These are phyloP conservation scores for Littorina saxatilis DNA, from an alignment of 1,140 invertebrate genomes.

Conservation along the genomic window DNA sequence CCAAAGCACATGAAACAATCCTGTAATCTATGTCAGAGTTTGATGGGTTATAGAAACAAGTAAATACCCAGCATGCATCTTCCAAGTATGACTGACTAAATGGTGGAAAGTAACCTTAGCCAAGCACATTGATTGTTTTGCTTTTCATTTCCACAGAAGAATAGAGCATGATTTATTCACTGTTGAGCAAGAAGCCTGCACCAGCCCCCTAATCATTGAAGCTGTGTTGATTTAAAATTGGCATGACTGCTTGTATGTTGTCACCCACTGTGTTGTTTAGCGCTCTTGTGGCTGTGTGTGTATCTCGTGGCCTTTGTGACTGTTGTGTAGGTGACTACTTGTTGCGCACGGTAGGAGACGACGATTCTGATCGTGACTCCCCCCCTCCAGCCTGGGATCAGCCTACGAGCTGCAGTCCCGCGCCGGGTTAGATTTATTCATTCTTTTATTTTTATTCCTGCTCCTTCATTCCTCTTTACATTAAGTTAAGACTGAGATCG, in stretches of 20 bases:
- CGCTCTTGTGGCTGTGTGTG: neutral
- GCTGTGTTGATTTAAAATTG: neutral
- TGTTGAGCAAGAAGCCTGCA: constrained; percentile 2
- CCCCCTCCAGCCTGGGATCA: constrained; percentile 64
- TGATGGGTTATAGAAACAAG: no score
- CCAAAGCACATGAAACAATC: no score
- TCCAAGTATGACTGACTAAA: no score
- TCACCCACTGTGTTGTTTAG: neutral
- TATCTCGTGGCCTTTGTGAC: constrained; percentile 27
- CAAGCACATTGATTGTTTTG: no score
- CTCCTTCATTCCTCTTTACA: neutral
- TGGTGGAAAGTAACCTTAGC: no score
- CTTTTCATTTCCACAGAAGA: no score
- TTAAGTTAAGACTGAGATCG: no score
- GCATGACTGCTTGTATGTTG: neutral
- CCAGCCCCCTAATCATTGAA: no score
- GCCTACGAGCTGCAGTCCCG: constrained; percentile 42
- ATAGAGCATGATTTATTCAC: no score
- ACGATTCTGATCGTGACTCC: constrained; percentile 54
- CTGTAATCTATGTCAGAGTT: no score
- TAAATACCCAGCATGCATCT: no score
- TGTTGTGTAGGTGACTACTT: constrained; percentile 52
- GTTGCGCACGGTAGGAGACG: constrained; percentile 28
- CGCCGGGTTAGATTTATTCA: constrained; percentile 54
- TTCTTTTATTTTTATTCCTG: neutral